Conservation (phyloP, 2,113 vertebrate species). For the Sminthopsis crassicaudata region DNA sequence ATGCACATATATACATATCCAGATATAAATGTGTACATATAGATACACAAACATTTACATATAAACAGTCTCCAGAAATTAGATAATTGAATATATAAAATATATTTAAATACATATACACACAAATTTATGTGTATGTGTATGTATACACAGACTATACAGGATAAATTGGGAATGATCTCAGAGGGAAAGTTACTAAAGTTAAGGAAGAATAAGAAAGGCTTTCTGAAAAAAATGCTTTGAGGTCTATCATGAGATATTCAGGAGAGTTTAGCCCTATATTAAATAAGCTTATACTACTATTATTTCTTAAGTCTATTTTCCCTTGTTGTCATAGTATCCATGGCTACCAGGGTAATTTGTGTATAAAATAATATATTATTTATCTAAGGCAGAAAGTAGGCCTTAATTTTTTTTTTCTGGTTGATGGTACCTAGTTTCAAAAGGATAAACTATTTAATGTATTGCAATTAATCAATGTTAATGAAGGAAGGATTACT, state of each 20-base stretch:
- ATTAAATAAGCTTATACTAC: not conserved
- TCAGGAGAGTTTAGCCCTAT: not conserved
- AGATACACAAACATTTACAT: not conserved
- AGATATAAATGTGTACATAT: too few relatives aligned
- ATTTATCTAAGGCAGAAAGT: slow-evolving; percentile 44
- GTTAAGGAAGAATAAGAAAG: not conserved
- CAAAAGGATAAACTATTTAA: not conserved
- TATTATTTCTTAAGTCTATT: not conserved
- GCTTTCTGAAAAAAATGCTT: not conserved
- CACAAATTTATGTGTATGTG: not conserved
- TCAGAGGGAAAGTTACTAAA: not conserved
- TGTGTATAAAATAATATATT: not conserved
- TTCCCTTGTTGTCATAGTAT: not conserved
- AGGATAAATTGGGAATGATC: not conserved
- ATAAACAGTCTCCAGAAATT: not conserved
- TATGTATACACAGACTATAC: not conserved
- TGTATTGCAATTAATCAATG: not conserved
- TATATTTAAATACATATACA: not conserved
- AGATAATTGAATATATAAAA: not conserved
- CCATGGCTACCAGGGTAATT: not conserved
- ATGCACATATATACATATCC: too few relatives aligned
- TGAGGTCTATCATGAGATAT: not conserved
- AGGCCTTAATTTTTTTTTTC: slow-evolving; percentile 29
- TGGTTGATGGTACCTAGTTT: slow-evolving; percentile 16
- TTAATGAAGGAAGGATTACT: not conserved